phyloP scores from a whole-genome alignment of 1,140 invertebrate genomes.

The Argopecten irradians region DNA sequence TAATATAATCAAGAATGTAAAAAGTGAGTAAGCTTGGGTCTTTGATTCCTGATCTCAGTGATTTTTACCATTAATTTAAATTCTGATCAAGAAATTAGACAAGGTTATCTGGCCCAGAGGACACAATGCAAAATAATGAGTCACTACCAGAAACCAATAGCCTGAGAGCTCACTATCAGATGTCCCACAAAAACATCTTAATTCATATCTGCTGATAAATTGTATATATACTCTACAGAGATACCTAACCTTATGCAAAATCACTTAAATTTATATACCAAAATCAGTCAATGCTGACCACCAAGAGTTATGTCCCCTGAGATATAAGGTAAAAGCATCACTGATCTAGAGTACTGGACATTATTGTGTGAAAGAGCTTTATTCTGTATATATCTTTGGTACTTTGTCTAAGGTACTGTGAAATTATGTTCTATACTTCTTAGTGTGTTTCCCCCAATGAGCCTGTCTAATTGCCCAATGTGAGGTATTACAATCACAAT shows the following conservation, averaged over 20 bases:
- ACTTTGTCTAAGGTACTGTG: background rate
- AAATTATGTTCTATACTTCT: background rate
- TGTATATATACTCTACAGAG: background rate
- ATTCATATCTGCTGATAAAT: background rate
- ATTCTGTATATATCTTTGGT: too few species aligned
- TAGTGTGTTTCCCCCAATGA: too few species aligned
- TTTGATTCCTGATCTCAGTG: background rate
- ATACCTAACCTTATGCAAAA: background rate
- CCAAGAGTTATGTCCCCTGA: background rate
- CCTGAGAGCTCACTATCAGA: too few species aligned
- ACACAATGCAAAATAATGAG: background rate
- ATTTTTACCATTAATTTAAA: too few species aligned
- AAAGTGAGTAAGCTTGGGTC: background rate
- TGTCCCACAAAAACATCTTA: too few species aligned
- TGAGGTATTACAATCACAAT: too few species aligned
- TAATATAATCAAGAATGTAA: too few species aligned
- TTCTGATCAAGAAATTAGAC: background rate
- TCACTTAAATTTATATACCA: background rate
- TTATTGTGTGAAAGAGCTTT: background rate
- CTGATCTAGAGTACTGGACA: background rate
- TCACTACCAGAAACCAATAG: too few species aligned
- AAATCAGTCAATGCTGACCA: background rate
- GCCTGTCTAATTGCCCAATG: too few species aligned
- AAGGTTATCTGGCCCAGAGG: background rate
- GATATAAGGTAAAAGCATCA: background rate